Evolutionary conservation across 2,888 invertebrate genomes (phyloP).

Genomic region (Ormyrus pomaceus): DNA sequence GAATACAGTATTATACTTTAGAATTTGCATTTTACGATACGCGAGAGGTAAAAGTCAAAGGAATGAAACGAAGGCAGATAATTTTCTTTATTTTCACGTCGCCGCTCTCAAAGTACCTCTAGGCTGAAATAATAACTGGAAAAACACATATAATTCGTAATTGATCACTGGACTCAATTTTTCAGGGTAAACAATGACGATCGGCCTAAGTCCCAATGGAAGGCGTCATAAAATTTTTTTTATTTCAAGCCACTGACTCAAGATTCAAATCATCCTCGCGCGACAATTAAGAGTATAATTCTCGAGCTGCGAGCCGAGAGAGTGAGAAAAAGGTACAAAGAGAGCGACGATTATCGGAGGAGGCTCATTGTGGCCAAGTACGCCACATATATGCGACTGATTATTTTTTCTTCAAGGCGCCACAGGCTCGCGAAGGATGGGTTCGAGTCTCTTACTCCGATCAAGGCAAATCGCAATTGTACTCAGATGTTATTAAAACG

Average conservation of each 20-base stretch:
- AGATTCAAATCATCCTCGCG: constrained; percentile 39
- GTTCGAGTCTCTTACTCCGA: not conserved
- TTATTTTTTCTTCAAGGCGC: constrained; percentile 43
- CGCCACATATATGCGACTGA: not conserved
- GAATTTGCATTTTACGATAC: no score
- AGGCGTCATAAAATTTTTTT: constrained; percentile 5
- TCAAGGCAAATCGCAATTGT: constrained; percentile 47
- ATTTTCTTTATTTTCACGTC: no score
- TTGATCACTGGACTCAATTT: constrained; percentile 36
- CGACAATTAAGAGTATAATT: constrained; percentile 48
- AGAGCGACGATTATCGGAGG: constrained; percentile 39
- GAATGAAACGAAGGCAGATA: no score
- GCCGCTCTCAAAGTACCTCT: not conserved
- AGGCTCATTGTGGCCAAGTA: constrained; percentile 45
- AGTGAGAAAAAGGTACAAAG: constrained; percentile 37
- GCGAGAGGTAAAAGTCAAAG: no score
- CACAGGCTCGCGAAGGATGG: constrained; percentile 22
- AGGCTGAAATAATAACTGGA: constrained; percentile 15
- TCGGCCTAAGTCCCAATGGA: not conserved
- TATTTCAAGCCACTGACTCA: constrained; percentile 32
- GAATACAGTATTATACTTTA: no score
- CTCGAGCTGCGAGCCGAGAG: constrained; percentile 1
- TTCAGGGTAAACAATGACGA: constrained; percentile 39
- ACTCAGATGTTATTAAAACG: constrained; percentile 47
- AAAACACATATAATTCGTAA: constrained; percentile 10